A percentile compares a stretch with the other conserved stretches of the same genome.
phyloP scores from a whole-genome alignment of 2,888 invertebrate species.

The Drepanosiphum platanoidis region DNA sequence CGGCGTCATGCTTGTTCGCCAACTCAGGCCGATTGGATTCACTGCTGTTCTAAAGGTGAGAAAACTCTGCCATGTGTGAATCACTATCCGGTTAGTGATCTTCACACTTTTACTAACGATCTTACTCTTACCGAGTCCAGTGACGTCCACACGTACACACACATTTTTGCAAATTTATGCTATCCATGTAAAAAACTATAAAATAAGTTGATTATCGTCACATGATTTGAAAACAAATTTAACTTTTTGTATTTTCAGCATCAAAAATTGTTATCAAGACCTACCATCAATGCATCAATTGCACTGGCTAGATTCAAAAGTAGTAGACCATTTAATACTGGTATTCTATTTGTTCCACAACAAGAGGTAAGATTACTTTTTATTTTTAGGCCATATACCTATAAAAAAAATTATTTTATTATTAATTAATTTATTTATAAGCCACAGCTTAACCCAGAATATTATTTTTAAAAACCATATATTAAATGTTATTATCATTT shows the following conservation, averaged over 20 bases:
- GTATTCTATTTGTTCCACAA: constrained; percentile 97
- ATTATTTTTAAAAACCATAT: too few relatives aligned
- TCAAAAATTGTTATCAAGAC: constrained; percentile 25
- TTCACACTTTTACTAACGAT: too few relatives aligned
- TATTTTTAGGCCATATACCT: too few relatives aligned
- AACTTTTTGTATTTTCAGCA: constrained; percentile 25
- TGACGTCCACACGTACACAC: too few relatives aligned
- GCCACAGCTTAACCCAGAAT: background rate
- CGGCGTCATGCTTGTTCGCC: constrained; percentile 17
- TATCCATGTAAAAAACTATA: too few relatives aligned
- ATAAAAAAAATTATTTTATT: constrained; percentile 32
- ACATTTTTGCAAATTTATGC: too few relatives aligned
- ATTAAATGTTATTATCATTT: too few relatives aligned
- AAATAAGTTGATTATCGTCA: too few relatives aligned
- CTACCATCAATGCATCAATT: constrained; percentile 20
- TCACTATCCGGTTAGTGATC: too few relatives aligned
- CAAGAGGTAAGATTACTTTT: constrained; percentile 80
- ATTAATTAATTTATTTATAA: background rate
- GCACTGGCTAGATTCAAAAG: constrained; percentile 66
- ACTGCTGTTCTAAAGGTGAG: constrained; percentile 37
- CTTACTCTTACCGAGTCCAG: too few relatives aligned
- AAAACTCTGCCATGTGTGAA: too few relatives aligned
- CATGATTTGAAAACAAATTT: background rate
- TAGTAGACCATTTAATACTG: constrained; percentile 87
- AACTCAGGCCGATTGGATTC: constrained; percentile 15